Evolutionary conservation across 2,797 vertebrate species (phyloP).

Genomic region (Cirrhinus molitorella): DNA sequence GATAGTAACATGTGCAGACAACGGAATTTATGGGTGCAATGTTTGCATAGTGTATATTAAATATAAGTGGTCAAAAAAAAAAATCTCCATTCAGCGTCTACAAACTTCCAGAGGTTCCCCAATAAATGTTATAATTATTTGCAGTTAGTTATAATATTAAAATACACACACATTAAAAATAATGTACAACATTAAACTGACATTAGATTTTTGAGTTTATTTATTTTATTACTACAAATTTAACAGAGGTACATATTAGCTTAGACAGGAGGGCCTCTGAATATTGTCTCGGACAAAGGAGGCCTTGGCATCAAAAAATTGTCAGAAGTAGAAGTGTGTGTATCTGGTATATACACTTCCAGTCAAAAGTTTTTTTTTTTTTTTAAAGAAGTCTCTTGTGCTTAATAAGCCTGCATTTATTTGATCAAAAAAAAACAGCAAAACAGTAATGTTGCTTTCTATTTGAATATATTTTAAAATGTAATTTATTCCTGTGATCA

Average conservation of each 20-base stretch:
- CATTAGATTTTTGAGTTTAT: neutral
- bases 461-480: no score
- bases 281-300: neutral
- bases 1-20: neutral
- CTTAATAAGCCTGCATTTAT: no score
- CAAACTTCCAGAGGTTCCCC: neutral
- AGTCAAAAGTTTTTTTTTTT: no score
- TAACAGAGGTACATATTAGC: neutral
- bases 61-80: neutral
- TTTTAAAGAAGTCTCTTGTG: no score
- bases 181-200: neutral
- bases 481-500: no score
- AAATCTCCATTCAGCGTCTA: neutral
- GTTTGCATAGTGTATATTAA: no score
- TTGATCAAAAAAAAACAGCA: no score
- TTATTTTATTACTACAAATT: neutral
- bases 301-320: neutral
- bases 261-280: neutral
- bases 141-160: neutral
- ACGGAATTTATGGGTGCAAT: neutral
- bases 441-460: no score
- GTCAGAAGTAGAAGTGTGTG: neutral
- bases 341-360: no score
- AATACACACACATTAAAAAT: no score
- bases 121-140: neutral